Evolutionary conservation across 1,140 invertebrate genomes (phyloP), one percentile per base, ranked within the genome.

Genomic region (Danaus plexippus): DNA sequence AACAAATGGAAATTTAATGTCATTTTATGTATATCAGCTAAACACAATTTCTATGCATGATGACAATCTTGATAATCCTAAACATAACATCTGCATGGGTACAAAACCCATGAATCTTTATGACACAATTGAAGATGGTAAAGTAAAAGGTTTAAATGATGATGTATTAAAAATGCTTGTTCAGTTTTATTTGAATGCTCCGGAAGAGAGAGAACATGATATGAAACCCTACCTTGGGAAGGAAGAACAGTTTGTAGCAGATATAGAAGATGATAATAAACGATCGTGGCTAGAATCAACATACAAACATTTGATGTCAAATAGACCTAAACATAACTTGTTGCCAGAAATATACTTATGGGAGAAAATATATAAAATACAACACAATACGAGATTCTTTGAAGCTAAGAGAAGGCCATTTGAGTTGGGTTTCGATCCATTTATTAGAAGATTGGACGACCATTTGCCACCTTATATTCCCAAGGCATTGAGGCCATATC

Each of bases 1-100:
- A 22, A 95, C 95, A 2, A 93, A 98, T 88, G 96, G 96, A 0
- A 90, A 93, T 66, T 74, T 89, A 0, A 96, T 94, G 91, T 92
- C 92, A 2, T 96, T 98, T 63, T 95, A 91, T 75, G 88, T 91
- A 8, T 98, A 97, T 76, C 97, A 98, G 83, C 73, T 98, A 22
- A 98, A 98, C 76, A 97, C 96, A 1, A 90, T 92, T 45, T 70
- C 91, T 9, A 68, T 96, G 50, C 88, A 93, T 67, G 80, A 84
- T 58, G 88, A 92, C 22, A 62, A 91, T 64, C 72, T 90, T 18
- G 81, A 90, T 18, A 96, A 96, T 87, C 85, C 88, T 0, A 89
- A 90, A 62, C 86, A 90, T 41, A 98, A 98, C 84, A 75, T 96
- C 43, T 96, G 95, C 67, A 97, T 94, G 90, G 89, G 90, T n/a